phyloP scores from a whole-genome alignment of 2,113 vertebrate species.

The Lucifuga dentata region DNA sequence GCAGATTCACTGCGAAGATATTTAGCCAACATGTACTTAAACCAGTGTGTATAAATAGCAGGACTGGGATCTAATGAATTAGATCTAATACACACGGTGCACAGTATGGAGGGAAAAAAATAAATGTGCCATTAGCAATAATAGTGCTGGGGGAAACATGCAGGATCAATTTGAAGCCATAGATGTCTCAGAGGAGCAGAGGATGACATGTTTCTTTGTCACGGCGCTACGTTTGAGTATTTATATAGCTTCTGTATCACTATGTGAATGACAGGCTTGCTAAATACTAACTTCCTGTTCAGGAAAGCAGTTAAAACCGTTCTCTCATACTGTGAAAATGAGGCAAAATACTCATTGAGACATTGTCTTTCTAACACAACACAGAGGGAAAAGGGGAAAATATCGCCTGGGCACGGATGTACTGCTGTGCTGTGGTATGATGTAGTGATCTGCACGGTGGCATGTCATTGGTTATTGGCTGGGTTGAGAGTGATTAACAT shows the following conservation, averaged over 20 bases:
- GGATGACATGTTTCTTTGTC: conserved; percentile 42
- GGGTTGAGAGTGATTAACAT: conserved; percentile 80
- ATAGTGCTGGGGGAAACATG: conserved; percentile 36
- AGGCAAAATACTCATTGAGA: conserved; percentile 62
- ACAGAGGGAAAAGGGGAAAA: conserved; percentile 43
- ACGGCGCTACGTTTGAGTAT: conserved; percentile 5
- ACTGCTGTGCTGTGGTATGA: conserved; percentile 60
- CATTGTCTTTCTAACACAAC: conserved; percentile 42
- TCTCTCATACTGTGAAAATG: conserved; percentile 10
- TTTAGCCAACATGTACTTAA: conserved; percentile 72
- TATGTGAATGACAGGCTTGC: conserved; percentile 26
- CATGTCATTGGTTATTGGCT: conserved; percentile 77
- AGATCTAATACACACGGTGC: conserved; percentile 48
- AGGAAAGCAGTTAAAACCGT: conserved; percentile 37
- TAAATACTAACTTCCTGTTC: conserved; percentile 42
- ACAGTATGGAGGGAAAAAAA: conserved; percentile 54
- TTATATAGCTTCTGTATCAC: conserved; percentile 20
- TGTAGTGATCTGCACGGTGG: conserved; percentile 74
- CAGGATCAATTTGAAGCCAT: conserved; percentile 40
- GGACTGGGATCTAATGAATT: conserved; percentile 62
- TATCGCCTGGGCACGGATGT: conserved; percentile 44
- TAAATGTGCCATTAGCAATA: conserved; percentile 54
- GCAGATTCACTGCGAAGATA: conserved; percentile 68
- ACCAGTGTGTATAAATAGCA: conserved; percentile 60
- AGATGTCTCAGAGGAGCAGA: conserved; percentile 38